Conservation (phyloP, 53 echinoderm and acorn worm genomes). For the Paelopatides confundens region DNA sequence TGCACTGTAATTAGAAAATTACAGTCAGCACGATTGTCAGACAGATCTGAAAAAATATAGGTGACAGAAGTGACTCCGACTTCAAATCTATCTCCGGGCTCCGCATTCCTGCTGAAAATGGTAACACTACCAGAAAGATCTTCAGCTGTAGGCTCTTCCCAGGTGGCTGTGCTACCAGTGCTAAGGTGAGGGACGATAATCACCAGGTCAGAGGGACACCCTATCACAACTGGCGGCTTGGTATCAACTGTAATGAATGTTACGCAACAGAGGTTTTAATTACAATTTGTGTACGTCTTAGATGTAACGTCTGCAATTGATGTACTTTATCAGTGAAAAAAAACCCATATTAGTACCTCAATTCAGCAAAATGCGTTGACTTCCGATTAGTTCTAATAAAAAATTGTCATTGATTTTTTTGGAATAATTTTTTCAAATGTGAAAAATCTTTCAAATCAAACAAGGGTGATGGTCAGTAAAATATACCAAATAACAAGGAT, state of each 20-base stretch:
- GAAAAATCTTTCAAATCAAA: too few species aligned
- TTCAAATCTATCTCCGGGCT: constrained; percentile 21
- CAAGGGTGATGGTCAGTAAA: too few species aligned
- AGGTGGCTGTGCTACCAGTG: neutral
- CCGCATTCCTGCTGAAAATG: neutral
- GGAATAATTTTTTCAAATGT: too few species aligned
- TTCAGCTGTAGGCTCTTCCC: constrained; percentile 33
- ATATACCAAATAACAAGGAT: too few species aligned
- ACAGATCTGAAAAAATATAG: constrained; percentile 20
- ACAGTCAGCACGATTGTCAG: constrained; percentile 30
- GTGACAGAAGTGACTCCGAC: constrained; percentile 36
- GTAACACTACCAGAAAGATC: constrained; percentile 17
- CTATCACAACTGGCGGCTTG: neutral
- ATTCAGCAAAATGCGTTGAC: too few species aligned
- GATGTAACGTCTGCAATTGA: too few species aligned
- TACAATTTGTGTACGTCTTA: too few species aligned
- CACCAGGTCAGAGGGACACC: neutral
- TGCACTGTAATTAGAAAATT: constrained; percentile 11
- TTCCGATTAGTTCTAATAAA: too few species aligned
- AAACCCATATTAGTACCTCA: too few species aligned
- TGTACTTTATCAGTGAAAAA: too few species aligned
- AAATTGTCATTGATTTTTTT: too few species aligned
- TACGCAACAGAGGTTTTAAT: too few species aligned
- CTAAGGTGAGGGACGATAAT: neutral
- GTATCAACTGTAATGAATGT: neutral